Percentiles rank a stretch among this genome's conserved stretches.
phyloP scores from a whole-genome alignment of 2,797 vertebrate species.

The Tragopan temminckii region DNA sequence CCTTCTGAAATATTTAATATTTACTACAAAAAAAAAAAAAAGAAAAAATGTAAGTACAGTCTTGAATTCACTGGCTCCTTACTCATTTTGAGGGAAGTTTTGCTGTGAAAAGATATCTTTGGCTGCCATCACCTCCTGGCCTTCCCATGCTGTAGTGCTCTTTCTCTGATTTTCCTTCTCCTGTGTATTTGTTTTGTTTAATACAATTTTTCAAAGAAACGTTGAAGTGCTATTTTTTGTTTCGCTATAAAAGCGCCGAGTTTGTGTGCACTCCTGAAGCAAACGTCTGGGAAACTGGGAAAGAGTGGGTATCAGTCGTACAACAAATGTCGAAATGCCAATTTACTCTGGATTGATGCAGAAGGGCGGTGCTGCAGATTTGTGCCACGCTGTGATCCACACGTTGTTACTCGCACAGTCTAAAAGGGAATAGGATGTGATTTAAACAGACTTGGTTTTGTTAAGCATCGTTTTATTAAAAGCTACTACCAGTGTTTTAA shows the following conservation, averaged over 20 bases:
- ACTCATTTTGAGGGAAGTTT: not conserved
- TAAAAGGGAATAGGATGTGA: not conserved
- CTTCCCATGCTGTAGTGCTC: not conserved
- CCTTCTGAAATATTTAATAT: not conserved
- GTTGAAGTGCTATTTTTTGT: not conserved
- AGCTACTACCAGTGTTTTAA: not conserved
- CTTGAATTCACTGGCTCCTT: not conserved
- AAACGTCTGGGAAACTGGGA: not conserved
- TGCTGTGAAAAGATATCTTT: not conserved
- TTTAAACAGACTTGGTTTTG: slow-evolving; percentile 1
- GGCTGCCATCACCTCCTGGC: not conserved
- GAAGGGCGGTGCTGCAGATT: not conserved
- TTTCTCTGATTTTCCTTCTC: not conserved
- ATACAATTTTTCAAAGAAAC: slow-evolving; percentile 21
- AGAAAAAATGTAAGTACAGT: not conserved
- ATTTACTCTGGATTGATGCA: not conserved
- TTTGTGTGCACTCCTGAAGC: not conserved
- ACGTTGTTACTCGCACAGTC: not conserved
- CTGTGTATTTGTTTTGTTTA: not conserved
- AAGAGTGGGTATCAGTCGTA: not conserved
- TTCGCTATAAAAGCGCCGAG: not conserved
- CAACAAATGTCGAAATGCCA: not conserved
- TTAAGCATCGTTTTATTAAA: slow-evolving; percentile 34
- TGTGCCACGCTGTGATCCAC: not conserved
- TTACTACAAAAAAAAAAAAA: not conserved